These are phyloP conservation scores for Anoplophora glabripennis DNA, from an alignment of 1,140 invertebrate genomes.

Conservation along the genomic window DNA sequence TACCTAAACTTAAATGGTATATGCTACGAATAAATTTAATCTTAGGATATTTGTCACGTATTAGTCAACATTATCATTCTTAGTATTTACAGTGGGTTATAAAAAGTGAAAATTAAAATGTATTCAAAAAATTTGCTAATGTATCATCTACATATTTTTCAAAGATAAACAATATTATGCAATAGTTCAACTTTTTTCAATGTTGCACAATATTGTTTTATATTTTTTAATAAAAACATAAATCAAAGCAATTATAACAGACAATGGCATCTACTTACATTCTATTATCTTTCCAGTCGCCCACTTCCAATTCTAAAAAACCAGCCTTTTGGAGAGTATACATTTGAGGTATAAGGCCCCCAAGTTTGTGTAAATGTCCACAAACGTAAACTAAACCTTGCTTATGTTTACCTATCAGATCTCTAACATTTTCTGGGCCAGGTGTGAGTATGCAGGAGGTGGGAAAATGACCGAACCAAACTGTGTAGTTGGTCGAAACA, in stretches of 20 bases:
- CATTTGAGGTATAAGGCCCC: conserved; percentile 77
- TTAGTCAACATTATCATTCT: too few relatives aligned
- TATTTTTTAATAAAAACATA: too few relatives aligned
- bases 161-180: too few relatives aligned
- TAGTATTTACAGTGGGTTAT: too few relatives aligned
- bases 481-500: conserved; percentile 58
- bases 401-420: conserved; percentile 55
- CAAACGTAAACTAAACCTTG: conserved; percentile 75
- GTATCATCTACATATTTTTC: too few relatives aligned
- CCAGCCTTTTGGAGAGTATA: conserved; percentile 81
- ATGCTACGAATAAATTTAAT: too few relatives aligned
- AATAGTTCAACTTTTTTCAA: background rate
- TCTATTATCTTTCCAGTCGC: conserved; percentile 91
- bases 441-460: conserved; percentile 79
- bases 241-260: background rate
- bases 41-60: too few relatives aligned
- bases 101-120: too few relatives aligned
- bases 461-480: conserved; percentile 93
- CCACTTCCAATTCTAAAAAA: conserved; percentile 86
- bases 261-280: conserved; percentile 61
- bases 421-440: conserved; percentile 55
- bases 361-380: conserved; percentile 87
- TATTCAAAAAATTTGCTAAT: too few relatives aligned
- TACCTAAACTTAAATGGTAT: too few relatives aligned
- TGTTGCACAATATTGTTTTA: too few relatives aligned